Evolutionary conservation across 53 echinoderm and acorn worm species (phyloP).

Genomic region (Holothuria leucospilota): DNA sequence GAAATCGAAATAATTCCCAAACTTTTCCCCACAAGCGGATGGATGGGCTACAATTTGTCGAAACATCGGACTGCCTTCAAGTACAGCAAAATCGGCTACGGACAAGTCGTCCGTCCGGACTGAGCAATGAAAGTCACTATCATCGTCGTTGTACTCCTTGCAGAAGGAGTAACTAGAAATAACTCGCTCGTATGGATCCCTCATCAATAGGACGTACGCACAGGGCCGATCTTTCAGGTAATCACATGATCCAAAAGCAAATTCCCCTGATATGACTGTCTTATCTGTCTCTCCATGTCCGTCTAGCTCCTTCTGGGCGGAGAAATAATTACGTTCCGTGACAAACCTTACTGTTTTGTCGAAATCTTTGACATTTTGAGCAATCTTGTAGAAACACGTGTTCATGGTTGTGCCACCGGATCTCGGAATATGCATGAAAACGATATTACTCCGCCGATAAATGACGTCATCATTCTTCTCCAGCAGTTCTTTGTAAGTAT

Average conservation of each 20-base stretch:
- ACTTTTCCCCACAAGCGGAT: slow-evolving; percentile 11
- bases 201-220: slow-evolving; percentile 73
- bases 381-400: slow-evolving; percentile 22
- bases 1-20: slow-evolving; percentile 37
- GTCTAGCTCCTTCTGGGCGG: not conserved
- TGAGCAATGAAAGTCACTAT: slow-evolving; percentile 52
- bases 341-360: slow-evolving; percentile 4
- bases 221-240: slow-evolving; percentile 58
- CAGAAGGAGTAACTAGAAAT: slow-evolving; percentile 77
- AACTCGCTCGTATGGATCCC: slow-evolving; percentile 78
- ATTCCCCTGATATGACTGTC: slow-evolving; percentile 61
- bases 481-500: slow-evolving; percentile 16
- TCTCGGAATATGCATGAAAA: slow-evolving; percentile 28
- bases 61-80: slow-evolving; percentile 81
- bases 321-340: not conserved
- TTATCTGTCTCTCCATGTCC: not conserved
- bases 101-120: slow-evolving; percentile 54
- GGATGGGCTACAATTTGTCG: slow-evolving; percentile 70
- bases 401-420: slow-evolving; percentile 46
- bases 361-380: not conserved
- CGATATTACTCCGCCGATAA: slow-evolving; percentile 38
- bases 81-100: slow-evolving; percentile 71
- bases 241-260: slow-evolving; percentile 79
- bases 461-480: not conserved
- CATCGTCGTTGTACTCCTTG: slow-evolving; percentile 64